Base-by-base conservation (phyloP, 2,797 vertebrate species). In the Tadarida brasiliensis region DNA sequence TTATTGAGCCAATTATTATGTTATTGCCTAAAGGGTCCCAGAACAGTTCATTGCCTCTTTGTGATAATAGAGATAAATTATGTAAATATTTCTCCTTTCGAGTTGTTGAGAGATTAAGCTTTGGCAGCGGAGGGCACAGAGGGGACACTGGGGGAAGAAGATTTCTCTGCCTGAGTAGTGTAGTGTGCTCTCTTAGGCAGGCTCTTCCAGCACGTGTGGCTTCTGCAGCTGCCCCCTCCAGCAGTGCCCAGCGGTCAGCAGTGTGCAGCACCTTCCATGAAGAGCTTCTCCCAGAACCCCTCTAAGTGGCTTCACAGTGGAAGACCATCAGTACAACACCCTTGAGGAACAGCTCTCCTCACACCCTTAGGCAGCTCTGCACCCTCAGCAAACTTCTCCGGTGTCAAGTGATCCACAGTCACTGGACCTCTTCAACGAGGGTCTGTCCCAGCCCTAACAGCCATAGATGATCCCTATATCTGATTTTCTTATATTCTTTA, bases 21-120 rank as follows among this genome's bases (percentile, higher is more conserved):
- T 70, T 78, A 35, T 67, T 94, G 15, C 56, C 54, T 65, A 54
- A 68, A 61, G 70, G 15, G 17, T 82, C 39, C 82, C 59, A 30
- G 39, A 91, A 39, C 33, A 70, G 12, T 57, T 71, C 59, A 57
- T 39, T 82, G 67, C 22, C 93, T 93, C 44, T 93, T 93, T 92
- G 22, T 83, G 61, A 49, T 77, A 59, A 73, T 44, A 82, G 44
- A 71, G 49, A 9, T 49, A 63, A 74, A 35, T 77, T 47, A 16
- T 82, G 7, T 91, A 65, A 92, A 63, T 59, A 88, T 33, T 65
- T 85, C 26, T 87, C 83, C 90, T 47, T 94, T 47, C 44, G 54
- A 54, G 11, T 16, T 94, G 16, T 28, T 24, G 8, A 78, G 57
- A 57, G 24, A 49, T 90, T 88, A 86, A 95, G 8, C 56, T 94